Conservation (phyloP, 2,888 invertebrate species). For the Polydrusus pterygomalis region DNA sequence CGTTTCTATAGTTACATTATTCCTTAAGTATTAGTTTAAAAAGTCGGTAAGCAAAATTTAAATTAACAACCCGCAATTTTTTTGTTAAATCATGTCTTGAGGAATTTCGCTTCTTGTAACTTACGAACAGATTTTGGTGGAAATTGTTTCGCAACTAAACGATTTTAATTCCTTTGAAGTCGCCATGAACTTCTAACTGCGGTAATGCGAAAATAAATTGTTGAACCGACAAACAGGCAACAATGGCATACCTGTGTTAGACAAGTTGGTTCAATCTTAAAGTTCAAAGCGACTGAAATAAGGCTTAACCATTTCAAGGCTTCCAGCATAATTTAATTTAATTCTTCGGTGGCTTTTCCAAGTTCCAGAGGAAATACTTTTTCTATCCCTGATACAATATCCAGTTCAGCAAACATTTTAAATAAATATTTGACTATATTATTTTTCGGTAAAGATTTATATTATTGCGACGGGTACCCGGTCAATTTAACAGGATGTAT, state of each 20-base stretch:
- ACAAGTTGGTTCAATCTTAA: constrained; percentile 40
- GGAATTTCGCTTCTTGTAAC: background rate
- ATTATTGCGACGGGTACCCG: too few relatives aligned
- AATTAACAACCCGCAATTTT: too few relatives aligned
- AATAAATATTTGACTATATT: background rate
- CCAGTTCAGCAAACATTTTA: background rate
- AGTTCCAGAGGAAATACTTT: constrained; percentile 36
- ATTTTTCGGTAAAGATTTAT: too few relatives aligned
- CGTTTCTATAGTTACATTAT: too few relatives aligned
- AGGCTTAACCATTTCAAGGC: constrained; percentile 51
- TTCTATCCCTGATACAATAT: background rate
- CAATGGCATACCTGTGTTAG: constrained; percentile 47
- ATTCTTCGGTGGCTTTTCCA: constrained; percentile 31
- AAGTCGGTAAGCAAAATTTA: too few relatives aligned
- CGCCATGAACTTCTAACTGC: constrained; percentile 23
- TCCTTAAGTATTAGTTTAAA: too few relatives aligned
- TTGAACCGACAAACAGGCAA: constrained; percentile 16
- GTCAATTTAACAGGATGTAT: too few relatives aligned
- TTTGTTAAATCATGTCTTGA: background rate
- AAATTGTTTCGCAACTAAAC: constrained; percentile 14
- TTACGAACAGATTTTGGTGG: constrained; percentile 9
- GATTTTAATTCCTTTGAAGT: constrained; percentile 34
- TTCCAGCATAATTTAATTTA: constrained; percentile 45
- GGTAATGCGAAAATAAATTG: constrained; percentile 22
- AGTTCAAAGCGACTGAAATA: constrained; percentile 57